phyloP scores from a whole-genome alignment of 2,888 invertebrate genomes.

The Aradus depressus region DNA sequence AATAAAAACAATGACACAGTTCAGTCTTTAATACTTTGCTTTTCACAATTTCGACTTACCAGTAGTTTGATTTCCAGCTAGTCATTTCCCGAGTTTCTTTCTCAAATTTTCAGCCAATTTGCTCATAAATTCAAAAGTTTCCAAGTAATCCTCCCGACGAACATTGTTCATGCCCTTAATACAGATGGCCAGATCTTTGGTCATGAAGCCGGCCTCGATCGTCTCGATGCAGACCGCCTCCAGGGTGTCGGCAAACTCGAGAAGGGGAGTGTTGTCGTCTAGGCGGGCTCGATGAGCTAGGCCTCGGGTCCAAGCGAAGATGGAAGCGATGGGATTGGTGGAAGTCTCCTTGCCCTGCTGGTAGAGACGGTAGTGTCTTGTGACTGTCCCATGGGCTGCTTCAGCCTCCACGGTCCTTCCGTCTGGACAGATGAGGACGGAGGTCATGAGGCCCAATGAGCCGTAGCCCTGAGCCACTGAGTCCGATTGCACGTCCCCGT shows the following conservation, averaged over 20 bases:
- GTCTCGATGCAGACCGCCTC: constrained; percentile 89
- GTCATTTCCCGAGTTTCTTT: constrained; percentile 41
- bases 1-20: too few relatives aligned
- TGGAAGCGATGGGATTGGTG: constrained; percentile 97
- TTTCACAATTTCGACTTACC: too few relatives aligned
- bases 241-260: constrained; percentile 70
- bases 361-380: constrained; percentile 78
- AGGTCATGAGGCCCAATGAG: constrained; percentile 95
- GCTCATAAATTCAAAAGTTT: constrained; percentile 94
- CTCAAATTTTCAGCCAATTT: constrained; percentile 84
- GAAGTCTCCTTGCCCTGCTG: constrained; percentile 95
- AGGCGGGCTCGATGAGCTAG: constrained; percentile 87
- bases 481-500: constrained; percentile 98
- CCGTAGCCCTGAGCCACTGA: constrained; percentile 95
- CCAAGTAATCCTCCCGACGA: constrained; percentile 72
- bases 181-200: constrained; percentile 97
- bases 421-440: constrained; percentile 91
- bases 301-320: constrained; percentile 97
- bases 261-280: constrained; percentile 67
- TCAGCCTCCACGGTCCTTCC: constrained; percentile 97
- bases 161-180: constrained; percentile 79
- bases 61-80: too few relatives aligned
- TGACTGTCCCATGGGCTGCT: constrained; percentile 96
- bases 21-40: too few relatives aligned
- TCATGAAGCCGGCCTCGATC: constrained; percentile 90